Conservation (phyloP, 2,797 vertebrate genomes). For the Sorex maritimensis region DNA sequence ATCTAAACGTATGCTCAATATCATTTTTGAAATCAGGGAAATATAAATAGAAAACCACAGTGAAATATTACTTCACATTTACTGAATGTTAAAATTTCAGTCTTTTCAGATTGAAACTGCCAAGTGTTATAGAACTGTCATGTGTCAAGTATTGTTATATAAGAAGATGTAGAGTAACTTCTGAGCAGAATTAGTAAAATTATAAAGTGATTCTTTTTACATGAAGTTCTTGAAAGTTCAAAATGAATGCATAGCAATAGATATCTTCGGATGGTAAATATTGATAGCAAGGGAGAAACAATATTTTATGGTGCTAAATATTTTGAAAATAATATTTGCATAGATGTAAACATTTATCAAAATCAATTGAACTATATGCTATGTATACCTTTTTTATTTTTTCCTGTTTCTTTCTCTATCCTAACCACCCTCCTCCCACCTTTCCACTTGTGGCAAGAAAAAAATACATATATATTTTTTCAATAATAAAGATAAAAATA, state of each 20-base stretch:
- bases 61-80: neutral
- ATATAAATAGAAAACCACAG: conserved; percentile 23
- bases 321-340: neutral
- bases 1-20: neutral
- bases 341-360: conserved; percentile 25
- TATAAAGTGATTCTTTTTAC: neutral
- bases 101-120: neutral
- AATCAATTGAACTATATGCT: neutral
- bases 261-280: conserved; percentile 2
- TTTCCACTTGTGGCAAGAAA: no score
- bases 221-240: neutral
- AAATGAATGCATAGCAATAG: neutral
- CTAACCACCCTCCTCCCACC: no score
- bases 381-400: no score
- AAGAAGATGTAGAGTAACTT: neutral
- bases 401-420: no score
- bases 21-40: neutral
- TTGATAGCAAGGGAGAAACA: neutral
- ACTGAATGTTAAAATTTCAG: conserved; percentile 3
- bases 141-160: no score
- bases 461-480: neutral
- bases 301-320: neutral
- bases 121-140: neutral
- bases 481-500: neutral
- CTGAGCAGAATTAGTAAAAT: neutral